Evolutionary conservation across 2,797 vertebrate genomes (phyloP).

Genomic region (Pantherophis vulpinus): DNA sequence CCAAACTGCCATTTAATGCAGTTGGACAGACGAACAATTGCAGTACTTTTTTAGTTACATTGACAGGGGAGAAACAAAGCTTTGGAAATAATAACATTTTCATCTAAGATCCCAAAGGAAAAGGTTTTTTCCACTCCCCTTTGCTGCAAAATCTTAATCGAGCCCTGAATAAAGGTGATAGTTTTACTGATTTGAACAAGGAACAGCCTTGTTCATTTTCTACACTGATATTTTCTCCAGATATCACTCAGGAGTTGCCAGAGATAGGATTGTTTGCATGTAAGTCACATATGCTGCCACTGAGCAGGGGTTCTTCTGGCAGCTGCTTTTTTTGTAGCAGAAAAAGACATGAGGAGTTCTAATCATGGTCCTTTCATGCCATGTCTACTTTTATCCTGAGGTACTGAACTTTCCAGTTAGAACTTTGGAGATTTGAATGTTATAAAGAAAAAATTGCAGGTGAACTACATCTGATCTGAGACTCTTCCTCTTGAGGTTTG

Average conservation of each 20-base stretch:
- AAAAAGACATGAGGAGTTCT: not conserved
- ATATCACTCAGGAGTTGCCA: not conserved
- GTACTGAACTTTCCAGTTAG: not conserved
- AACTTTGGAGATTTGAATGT: not conserved
- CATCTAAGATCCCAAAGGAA: not conserved
- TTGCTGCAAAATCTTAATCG: no score
- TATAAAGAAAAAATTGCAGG: not conserved
- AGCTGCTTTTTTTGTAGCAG: not conserved
- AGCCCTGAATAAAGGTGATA: no score
- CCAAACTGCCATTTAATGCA: not conserved
- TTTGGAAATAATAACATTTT: not conserved
- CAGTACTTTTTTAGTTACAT: not conserved
- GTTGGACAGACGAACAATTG: not conserved
- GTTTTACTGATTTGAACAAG: not conserved
- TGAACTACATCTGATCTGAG: not conserved
- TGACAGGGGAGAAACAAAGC: not conserved
- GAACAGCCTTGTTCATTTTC: not conserved
- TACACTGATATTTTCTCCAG: not conserved
- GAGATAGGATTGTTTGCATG: not conserved
- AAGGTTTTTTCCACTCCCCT: not conserved
- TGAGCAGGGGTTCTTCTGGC: not conserved
- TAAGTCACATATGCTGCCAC: not conserved
- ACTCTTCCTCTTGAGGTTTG: not conserved
- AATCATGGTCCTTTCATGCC: not conserved
- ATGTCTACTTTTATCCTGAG: not conserved